Conservation (phyloP, 2,888 invertebrate species). For the Melieria picta region DNA sequence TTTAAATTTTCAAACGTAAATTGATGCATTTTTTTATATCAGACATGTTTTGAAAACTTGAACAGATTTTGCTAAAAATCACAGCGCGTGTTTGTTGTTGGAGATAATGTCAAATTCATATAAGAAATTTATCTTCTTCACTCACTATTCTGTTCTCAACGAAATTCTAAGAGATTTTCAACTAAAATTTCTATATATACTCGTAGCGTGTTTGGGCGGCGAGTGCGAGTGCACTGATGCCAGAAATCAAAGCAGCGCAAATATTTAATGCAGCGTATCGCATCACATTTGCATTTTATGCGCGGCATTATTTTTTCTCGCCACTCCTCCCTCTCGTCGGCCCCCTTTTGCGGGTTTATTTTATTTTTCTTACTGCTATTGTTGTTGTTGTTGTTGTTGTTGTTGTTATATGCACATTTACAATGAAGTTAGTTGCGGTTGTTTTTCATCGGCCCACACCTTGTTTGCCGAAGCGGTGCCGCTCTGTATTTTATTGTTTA, state of each 20-base stretch:
- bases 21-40: too few species aligned
- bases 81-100: too few species aligned
- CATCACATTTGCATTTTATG: conserved; percentile 42
- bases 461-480: conserved; percentile 35
- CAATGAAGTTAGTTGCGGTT: conserved; percentile 24
- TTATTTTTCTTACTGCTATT: conserved; percentile 39
- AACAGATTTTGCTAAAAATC: too few species aligned
- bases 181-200: too few species aligned
- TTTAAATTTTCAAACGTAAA: too few species aligned
- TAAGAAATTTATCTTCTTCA: too few species aligned
- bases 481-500: neutral
- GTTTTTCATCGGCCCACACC: conserved; percentile 46
- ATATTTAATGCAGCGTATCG: conserved; percentile 47
- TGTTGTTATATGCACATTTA: conserved; percentile 29
- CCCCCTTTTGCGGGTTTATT: conserved; percentile 12
- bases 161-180: too few species aligned
- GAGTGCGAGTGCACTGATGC: neutral
- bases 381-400: conserved; percentile 36
- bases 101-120: too few species aligned
- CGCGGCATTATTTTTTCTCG: conserved; percentile 21
- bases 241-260: conserved; percentile 44
- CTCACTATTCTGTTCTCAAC: too few species aligned
- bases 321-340: conserved; percentile 7
- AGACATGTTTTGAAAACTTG: too few species aligned
- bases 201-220: too few species aligned